These are phyloP conservation scores for Bergia sp. DNA, from an alignment of 92 coral and sea anemone genomes.

Conservation along the genomic window DNA sequence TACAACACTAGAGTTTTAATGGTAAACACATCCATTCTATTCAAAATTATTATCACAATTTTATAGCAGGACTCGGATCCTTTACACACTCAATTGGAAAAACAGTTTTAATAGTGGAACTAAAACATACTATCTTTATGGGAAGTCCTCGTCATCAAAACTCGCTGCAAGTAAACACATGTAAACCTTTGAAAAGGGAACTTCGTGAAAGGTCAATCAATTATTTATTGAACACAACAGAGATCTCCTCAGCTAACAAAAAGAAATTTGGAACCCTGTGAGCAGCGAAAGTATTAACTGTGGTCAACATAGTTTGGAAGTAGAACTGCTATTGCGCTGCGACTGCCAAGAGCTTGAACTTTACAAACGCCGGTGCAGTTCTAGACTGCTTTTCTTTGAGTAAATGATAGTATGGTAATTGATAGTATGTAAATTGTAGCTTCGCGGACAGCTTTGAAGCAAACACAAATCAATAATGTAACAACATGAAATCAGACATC, in stretches of 20 bases:
- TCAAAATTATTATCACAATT: not conserved
- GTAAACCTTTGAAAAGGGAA: not conserved
- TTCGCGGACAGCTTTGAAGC: not conserved
- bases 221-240: not conserved
- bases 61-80: too few relatives aligned
- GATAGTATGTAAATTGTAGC: not conserved
- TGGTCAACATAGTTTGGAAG: not conserved
- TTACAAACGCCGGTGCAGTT: not conserved
- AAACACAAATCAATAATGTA: not conserved
- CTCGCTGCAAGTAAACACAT: not conserved
- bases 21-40: not conserved
- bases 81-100: not conserved
- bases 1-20: not conserved
- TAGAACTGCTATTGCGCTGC: not conserved
- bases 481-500: not conserved
- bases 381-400: too few relatives aligned
- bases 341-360: too few relatives aligned
- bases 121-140: too few relatives aligned
- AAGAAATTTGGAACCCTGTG: not conserved
- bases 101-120: too few relatives aligned
- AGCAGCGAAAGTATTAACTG: not conserved
- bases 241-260: not conserved
- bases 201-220: slow-evolving; percentile 9
- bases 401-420: not conserved
- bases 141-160: not conserved